Evolutionary conservation across 2,888 invertebrate genomes (phyloP), one percentile per base, ranked within the genome.

Genomic region (Fabriciana adippe): DNA sequence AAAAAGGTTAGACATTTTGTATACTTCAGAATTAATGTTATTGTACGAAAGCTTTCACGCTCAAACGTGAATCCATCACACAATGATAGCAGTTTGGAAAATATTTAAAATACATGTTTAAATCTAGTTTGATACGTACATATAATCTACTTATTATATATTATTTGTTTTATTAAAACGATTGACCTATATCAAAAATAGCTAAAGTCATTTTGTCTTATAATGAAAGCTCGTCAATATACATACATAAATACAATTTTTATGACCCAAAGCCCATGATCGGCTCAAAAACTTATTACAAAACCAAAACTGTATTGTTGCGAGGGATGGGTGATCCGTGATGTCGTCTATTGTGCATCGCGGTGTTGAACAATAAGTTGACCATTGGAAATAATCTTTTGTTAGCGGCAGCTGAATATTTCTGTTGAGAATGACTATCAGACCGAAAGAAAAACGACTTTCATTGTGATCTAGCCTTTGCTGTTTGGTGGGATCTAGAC

Each of bases 361-460:
- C 78, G 75, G 76, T 80, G 80, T 86, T 84, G 87, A 89, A 91
- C 91, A 92, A 91, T 89, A 82, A 88, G 79, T 78, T 90, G 90
- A 86, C 90, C 91, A 88, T 85, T 82, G 83, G 81, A 83, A 83
- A 82, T 81, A 81, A 76, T 73, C 81, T 83, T 84, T 90, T 89
- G 86, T 88, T 81, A 75, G 74, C 73, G 77, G 84, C 90, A 90
- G 90, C 88, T 90, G 90, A 85, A 81, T 81, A 79, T 85, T 87
- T 87, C 71, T 87, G 86, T 88, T 83, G 83, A 86, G 80, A 82
- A 81, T 85, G 76, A 81, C 81, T 81, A 82, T 84, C 78, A 77
- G 76, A 80, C 80, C 83, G 78, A 79, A 78, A 81, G 78, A 80
- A 82, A 79, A 77, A 77, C 59, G n/a, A 14, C 72, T 74, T 66